Percentiles rank a stretch among this genome's conserved stretches.
Evolutionary conservation across 2,113 vertebrate species (phyloP).

Genomic region (Labeo catla): DNA sequence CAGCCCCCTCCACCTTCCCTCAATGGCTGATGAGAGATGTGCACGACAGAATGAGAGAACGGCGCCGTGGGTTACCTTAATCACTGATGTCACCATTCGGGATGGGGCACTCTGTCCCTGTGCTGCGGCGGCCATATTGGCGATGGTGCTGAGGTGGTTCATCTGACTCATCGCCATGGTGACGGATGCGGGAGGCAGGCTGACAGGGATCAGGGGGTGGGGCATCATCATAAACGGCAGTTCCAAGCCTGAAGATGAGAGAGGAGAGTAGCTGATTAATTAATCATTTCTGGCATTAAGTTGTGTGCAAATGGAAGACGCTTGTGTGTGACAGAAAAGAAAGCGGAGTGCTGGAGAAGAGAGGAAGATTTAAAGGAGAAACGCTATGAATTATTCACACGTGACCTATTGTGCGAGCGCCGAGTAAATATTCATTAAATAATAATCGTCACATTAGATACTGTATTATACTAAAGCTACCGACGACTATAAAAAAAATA

Average conservation of each 20-base stretch:
- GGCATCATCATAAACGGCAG: conserved; percentile 99
- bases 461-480: conserved; percentile 2
- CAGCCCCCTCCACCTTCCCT: conserved; percentile 35
- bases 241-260: conserved; percentile 85
- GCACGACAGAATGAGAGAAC: conserved; percentile 53
- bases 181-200: conserved; percentile 98
- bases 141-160: conserved; percentile 99
- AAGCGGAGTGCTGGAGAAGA: not conserved
- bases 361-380: conserved; percentile 25
- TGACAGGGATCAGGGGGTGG: conserved; percentile 97
- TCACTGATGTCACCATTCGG: conserved; percentile 97
- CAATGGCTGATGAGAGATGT: conserved; percentile 54
- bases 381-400: conserved; percentile 37
- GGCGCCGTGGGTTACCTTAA: conserved; percentile 85
- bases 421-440: conserved; percentile 44
- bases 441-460: conserved; percentile 49
- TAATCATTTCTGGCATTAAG: conserved; percentile 62
- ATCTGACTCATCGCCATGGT: conserved; percentile 99
- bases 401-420: conserved; percentile 1
- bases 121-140: conserved; percentile 97
- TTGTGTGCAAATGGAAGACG: conserved; percentile 38
- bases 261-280: conserved; percentile 67
- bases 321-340: conserved; percentile 7
- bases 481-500: not conserved
- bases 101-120: conserved; percentile 95